Base-by-base conservation (phyloP, 2,113 vertebrate genomes). In the Oceanites oceanicus region DNA sequence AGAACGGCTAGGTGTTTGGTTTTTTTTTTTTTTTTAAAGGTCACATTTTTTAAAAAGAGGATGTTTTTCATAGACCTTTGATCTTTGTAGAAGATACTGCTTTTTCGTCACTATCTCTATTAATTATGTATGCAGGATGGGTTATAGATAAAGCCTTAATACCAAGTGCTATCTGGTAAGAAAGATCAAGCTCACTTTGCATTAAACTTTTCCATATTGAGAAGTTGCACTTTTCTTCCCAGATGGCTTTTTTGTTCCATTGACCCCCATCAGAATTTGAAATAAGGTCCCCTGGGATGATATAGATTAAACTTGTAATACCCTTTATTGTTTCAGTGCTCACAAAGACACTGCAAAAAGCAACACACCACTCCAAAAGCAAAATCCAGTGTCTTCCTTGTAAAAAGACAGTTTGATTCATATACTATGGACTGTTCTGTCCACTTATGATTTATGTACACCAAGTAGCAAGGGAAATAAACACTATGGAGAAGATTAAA, bases 201-300 rank as follows among this genome's bases (percentile, higher is more conserved):
- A 73, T 94, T 92, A 92, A 80, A 79, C 61, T 90, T 80, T 89
- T 73, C 85, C 63, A 34, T 91, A 71, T 76, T 90, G 78, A 86
- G 50, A 91, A 93, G 66, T 50, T 68, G 56, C 50, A 85, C 45
- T 92, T 94, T 89, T 76, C 49, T 95, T 86, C 30, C 32, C 90
- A 92, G 95, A 91, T 96, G 95, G 94, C 81, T 95, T 95, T 96
- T 92, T 94, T 97, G 91, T 96, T 97, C 91, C 25, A 50, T 11
- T 90, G 86, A 73, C 67, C 75, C 58, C 66, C 45, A 77, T 92
- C 92, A 94, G 96, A 96, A 96, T 96, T 93, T 94, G 92, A 96
- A 93, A 93, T 90, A 90, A 88, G 74, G 50, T 92, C 91, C 40
- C 85, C 50, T 79, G 80, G 86, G 90, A 95, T 84, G 62, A 82